Conservation (phyloP, 2,888 invertebrate species). For the Sphinx pinastri region DNA sequence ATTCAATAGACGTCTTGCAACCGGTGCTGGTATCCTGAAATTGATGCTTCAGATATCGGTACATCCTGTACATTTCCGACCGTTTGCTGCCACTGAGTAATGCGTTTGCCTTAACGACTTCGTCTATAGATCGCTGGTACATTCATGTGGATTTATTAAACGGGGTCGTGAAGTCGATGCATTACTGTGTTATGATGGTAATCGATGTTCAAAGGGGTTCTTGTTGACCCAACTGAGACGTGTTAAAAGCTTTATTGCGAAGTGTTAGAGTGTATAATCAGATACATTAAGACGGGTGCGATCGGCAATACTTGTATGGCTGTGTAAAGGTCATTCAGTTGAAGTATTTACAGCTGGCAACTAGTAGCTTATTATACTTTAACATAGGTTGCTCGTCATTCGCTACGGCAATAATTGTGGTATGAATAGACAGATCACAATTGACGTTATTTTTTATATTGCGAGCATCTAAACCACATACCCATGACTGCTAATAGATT, state of each 20-base stretch:
- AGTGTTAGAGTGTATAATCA: neutral
- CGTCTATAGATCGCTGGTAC: constrained; percentile 26
- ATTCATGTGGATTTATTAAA: constrained; percentile 32
- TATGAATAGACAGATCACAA: no score
- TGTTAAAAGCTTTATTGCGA: constrained; percentile 13
- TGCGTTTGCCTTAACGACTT: constrained; percentile 65
- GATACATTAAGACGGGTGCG: neutral
- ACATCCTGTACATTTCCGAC: constrained; percentile 67
- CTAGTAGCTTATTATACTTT: no score
- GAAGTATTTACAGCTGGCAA: no score
- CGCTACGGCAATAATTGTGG: no score
- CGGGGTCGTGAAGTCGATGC: constrained; percentile 16
- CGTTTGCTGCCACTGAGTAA: constrained; percentile 55
- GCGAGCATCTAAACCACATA: no score
- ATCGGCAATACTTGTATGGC: neutral
- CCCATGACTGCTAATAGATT: no score
- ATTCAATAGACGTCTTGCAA: constrained; percentile 57
- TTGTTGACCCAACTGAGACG: constrained; percentile 5
- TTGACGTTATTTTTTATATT: no score
- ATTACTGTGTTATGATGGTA: constrained; percentile 19
- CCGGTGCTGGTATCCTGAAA: constrained; percentile 53
- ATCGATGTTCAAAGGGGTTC: constrained; percentile 1
- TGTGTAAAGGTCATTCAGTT: neutral
- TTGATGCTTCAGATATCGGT: constrained; percentile 67
- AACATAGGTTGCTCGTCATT: no score